A percentile compares a stretch with the other conserved stretches of the same genome.
phyloP scores from a whole-genome alignment of 2,797 vertebrate genomes.

The Micrastur ruficollis region DNA sequence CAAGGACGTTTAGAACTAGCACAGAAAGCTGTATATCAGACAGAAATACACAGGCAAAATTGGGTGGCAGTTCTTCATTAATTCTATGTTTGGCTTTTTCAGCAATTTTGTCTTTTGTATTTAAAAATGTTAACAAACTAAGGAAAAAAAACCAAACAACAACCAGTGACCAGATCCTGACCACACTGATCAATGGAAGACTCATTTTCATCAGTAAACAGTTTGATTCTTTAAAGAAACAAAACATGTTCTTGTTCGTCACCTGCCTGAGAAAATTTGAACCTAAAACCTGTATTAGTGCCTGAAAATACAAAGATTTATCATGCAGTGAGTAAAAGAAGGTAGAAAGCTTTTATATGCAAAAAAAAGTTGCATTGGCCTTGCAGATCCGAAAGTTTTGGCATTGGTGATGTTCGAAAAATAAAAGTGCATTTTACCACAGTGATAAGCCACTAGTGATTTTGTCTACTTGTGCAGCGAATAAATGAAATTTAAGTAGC shows the following conservation, averaged over 20 bases:
- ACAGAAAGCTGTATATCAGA: background rate
- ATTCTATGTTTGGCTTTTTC: background rate
- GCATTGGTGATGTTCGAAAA: background rate
- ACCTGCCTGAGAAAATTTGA: background rate
- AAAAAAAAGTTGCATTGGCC: background rate
- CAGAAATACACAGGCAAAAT: background rate
- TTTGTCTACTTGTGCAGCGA: background rate
- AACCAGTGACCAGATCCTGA: background rate
- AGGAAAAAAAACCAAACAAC: fast-evolving
- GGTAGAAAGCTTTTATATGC: background rate
- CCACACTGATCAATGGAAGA: background rate
- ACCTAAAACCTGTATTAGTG: background rate
- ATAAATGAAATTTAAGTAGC: background rate
- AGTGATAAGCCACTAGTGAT: background rate
- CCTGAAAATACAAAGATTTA: background rate
- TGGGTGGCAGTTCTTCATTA: background rate
- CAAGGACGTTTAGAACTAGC: background rate
- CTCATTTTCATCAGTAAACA: background rate
- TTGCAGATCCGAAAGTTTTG: background rate
- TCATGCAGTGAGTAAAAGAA: background rate
- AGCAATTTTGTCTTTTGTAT: background rate
- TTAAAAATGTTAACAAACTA: background rate
- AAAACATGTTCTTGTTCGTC: background rate
- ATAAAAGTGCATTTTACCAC: background rate
- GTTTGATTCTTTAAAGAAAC: background rate